Base-by-base conservation (phyloP, 2,888 invertebrate species). In the Philereme transversata region DNA sequence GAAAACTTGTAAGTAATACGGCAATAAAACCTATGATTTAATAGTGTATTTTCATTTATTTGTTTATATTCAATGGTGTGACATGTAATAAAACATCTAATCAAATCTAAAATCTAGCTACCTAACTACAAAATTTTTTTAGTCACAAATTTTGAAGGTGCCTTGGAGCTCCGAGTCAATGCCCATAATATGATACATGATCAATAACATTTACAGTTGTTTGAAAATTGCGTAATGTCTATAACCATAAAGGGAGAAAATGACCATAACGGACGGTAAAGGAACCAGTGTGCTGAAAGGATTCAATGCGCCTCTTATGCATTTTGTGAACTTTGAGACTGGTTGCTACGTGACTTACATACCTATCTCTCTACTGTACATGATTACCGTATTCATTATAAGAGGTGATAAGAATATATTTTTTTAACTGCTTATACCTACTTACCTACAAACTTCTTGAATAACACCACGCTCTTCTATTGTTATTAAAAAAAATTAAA, bases 21-120 rank as follows among this genome's bases (percentile, higher is more conserved):
- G 41, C 36, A 35, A 44, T 43, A 53, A 34, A 70, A 75, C 79
- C 62, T 58, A 78, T 76, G 72, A 52, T 6, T 11, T 48, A 11
- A 62, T 52, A 59, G 22, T 22, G 22, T 22, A 22, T 22, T 22
- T 22, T 22, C 22, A 2, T 22, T 22, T 22, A 22, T 22, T 22
- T 22, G 22, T 22, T 22, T 22, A 22, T 22, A 2, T 22, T 22
- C 3, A 22, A 22, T 22, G 22, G 54, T 57, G 22, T 22, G n/a
- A n/a, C n/a, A n/a, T n/a, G 22, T 3, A 22, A 22, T 22, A 22
- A 22, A 43, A 43, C n/a, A n/a, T n/a, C 9, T n/a, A n/a, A n/a
- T 45, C 7, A 11, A 7, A 11, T 22, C 75, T 78, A 44, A 62
- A 58, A 61, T 58, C 46, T 58, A 59, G 60, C 63, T 73, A 73